phyloP scores from a whole-genome alignment of 2,797 vertebrate genomes.

The Pelobates cultripes region DNA sequence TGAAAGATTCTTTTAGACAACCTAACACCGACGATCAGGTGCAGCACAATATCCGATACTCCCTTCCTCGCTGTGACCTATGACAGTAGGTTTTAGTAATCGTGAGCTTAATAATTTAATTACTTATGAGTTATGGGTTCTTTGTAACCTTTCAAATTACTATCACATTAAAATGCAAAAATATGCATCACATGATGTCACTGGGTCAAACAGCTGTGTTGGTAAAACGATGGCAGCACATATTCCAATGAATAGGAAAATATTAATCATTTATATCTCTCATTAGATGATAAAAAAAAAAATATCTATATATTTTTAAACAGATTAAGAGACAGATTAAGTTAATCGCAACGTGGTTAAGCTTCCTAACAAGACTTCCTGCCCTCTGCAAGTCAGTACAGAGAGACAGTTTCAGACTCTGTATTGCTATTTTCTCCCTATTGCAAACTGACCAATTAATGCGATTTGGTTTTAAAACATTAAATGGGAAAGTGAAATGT shows the following conservation, averaged over 20 bases:
- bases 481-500: no score
- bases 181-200: constrained; percentile 76
- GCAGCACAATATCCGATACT: constrained; percentile 31
- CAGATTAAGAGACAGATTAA: constrained; percentile 74
- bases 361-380: no score
- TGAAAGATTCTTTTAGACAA: no score
- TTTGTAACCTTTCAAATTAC: constrained; percentile 76
- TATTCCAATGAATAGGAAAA: constrained; percentile 72
- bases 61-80: constrained; percentile 66
- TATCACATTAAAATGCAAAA: constrained; percentile 76
- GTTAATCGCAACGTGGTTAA: constrained; percentile 69
- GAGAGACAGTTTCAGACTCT: no score
- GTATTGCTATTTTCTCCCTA: no score
- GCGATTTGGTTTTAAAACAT: no score
- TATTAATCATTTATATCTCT: constrained; percentile 75
- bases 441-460: no score
- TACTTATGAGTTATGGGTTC: constrained; percentile 77
- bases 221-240: constrained; percentile 71
- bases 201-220: constrained; percentile 74
- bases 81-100: constrained; percentile 66
- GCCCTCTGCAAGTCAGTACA: no score
- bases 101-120: constrained; percentile 75
- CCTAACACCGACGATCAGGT: no score
- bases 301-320: constrained; percentile 65
- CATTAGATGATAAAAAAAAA: constrained; percentile 70